These are phyloP conservation scores for Phenganax marumi DNA, from an alignment of 92 coral and sea anemone genomes.

Conservation along the genomic window DNA sequence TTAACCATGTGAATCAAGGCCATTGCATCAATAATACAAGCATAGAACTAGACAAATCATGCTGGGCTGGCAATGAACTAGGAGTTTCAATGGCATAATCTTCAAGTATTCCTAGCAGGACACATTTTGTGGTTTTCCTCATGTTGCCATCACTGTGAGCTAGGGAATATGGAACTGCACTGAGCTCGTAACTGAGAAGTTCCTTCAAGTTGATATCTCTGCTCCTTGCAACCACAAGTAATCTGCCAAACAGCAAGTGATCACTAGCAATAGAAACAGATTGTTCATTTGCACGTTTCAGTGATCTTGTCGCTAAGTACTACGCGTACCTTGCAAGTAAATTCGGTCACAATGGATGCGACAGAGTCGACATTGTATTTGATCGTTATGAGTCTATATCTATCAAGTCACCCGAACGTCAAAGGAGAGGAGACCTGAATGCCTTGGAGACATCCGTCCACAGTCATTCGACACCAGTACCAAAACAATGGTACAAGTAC, in stretches of 20 bases:
- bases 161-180: constrained; percentile 44
- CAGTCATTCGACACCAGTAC: no score
- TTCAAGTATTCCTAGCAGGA: constrained; percentile 40
- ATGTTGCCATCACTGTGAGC: constrained; percentile 45
- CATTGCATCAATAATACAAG: constrained; percentile 48
- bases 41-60: constrained; percentile 33
- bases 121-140: constrained; percentile 51
- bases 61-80: no score
- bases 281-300: constrained; percentile 36
- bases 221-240: constrained; percentile 41
- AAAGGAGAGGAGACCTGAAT: no score
- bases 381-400: no score
- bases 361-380: no score
- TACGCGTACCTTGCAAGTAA: no score
- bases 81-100: constrained; percentile 11
- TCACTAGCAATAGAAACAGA: constrained; percentile 43
- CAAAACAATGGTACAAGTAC: no score
- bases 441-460: no score
- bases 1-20: no score
- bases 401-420: no score
- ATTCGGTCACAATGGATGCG: no score
- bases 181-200: constrained; percentile 38
- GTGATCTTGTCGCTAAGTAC: no score
- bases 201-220: constrained; percentile 45
- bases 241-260: constrained; percentile 41